phyloP scores from a whole-genome alignment of 2,888 invertebrate species.

The Auanema freiburgensis region DNA sequence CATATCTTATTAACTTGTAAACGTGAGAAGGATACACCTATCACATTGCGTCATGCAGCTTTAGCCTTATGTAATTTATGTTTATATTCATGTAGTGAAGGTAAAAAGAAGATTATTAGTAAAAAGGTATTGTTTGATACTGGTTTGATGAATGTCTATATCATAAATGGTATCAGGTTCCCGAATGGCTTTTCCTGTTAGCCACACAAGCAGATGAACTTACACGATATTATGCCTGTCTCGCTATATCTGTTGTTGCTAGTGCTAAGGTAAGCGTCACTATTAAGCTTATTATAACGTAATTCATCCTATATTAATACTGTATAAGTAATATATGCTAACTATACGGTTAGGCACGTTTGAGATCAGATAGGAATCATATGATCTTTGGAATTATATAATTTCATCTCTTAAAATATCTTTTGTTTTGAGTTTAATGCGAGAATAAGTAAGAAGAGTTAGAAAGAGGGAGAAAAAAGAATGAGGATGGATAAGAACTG shows the following conservation, averaged over 20 bases:
- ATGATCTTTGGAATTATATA: too few species aligned
- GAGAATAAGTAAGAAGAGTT: too few species aligned
- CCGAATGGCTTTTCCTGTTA: constrained; percentile 88
- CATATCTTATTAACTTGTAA: constrained; percentile 61
- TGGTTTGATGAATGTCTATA: background rate
- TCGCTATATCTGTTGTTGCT: constrained; percentile 82
- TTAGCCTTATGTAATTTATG: constrained; percentile 94
- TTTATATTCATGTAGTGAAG: constrained; percentile 75
- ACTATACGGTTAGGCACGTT: too few species aligned
- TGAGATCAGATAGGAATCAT: too few species aligned
- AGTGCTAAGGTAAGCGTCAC: constrained; percentile 40
- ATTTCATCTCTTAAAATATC: constrained; percentile 68
- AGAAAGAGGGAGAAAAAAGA: too few species aligned
- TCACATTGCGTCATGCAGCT: constrained; percentile 79
- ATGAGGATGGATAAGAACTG: too few species aligned
- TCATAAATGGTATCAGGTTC: constrained; percentile 45
- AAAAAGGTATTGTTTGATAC: constrained; percentile 63
- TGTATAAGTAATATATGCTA: too few species aligned
- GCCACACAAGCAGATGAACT: constrained; percentile 86
- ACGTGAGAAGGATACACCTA: constrained; percentile 52
- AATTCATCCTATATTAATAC: background rate
- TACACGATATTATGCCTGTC: constrained; percentile 95
- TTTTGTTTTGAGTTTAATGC: too few species aligned
- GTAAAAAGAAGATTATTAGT: constrained; percentile 67
- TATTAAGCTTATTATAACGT: background rate